These are phyloP conservation scores for Labrus mixtus DNA, from an alignment of 2,113 vertebrate species.

Conservation along the genomic window DNA sequence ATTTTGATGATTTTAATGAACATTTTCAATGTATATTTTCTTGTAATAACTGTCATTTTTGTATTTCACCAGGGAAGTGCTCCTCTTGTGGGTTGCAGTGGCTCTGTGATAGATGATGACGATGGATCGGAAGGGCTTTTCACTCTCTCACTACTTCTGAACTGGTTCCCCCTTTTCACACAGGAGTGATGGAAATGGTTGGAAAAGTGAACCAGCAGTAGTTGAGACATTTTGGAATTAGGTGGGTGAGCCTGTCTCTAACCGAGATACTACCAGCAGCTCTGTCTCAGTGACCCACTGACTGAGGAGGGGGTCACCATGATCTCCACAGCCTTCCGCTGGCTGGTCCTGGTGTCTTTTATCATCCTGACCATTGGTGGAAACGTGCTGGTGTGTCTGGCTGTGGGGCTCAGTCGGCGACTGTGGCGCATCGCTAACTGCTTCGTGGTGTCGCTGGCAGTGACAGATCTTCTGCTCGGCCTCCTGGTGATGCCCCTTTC, in stretches of 20 bases:
- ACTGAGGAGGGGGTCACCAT: slow-evolving; percentile 55
- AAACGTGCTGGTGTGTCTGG: slow-evolving; percentile 92
- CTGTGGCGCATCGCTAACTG: slow-evolving; percentile 90
- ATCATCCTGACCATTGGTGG: slow-evolving; percentile 89
- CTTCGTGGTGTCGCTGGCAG: slow-evolving; percentile 92
- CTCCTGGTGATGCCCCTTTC: slow-evolving; percentile 93
- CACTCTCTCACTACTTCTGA: slow-evolving; percentile 14
- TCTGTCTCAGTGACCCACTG: not conserved
- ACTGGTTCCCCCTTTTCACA: not conserved
- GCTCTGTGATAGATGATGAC: not conserved
- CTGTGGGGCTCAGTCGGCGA: slow-evolving; percentile 86
- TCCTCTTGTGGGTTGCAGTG: not conserved
- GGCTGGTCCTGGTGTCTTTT: slow-evolving; percentile 81
- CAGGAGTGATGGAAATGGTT: not conserved
- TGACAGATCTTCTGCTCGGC: slow-evolving; percentile 92
- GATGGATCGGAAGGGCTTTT: slow-evolving; percentile 14
- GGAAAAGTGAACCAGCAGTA: slow-evolving; percentile 1
- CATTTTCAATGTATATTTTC: slow-evolving; percentile 12
- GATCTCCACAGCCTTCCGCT: slow-evolving; percentile 76
- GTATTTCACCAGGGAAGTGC: slow-evolving; percentile 39
- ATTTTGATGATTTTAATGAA: not conserved
- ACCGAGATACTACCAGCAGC: slow-evolving; percentile 4
- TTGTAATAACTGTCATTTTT: slow-evolving; percentile 4
- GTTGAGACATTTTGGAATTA: not conserved
- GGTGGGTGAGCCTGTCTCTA: slow-evolving; percentile 10